Percentiles rank a stretch among this genome's conserved stretches.
Evolutionary conservation across 2,113 vertebrate species (phyloP).

Genomic region (Poecile atricapillus): DNA sequence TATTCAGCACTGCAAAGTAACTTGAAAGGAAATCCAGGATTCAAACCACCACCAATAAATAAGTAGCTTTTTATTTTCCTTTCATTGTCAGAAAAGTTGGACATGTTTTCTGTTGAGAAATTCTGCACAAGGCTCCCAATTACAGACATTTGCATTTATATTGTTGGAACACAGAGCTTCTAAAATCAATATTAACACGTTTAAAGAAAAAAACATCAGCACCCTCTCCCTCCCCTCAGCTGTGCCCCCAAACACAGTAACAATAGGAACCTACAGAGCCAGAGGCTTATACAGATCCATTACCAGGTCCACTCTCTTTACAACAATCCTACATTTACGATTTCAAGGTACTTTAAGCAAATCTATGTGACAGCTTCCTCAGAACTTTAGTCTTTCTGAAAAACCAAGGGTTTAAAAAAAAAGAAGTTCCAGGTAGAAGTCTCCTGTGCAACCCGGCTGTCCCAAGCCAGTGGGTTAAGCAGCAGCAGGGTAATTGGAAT

Average conservation of each 20-base stretch:
- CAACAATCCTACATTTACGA: neutral
- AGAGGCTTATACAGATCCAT: conserved; percentile 13
- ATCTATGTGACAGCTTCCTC: neutral
- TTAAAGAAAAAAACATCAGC: conserved; percentile 41
- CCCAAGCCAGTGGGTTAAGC: neutral
- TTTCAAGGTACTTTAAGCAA: neutral
- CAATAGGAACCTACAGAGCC: conserved; percentile 22
- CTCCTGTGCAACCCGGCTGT: neutral
- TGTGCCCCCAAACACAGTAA: conserved; percentile 5
- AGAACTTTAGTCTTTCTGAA: neutral
- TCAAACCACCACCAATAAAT: conserved; percentile 47
- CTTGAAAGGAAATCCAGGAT: conserved; percentile 55
- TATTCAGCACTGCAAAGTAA: conserved; percentile 53
- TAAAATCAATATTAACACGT: conserved; percentile 63
- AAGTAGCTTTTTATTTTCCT: conserved; percentile 51
- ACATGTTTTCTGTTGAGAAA: conserved; percentile 54
- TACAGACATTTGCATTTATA: conserved; percentile 68
- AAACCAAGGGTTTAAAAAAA: neutral
- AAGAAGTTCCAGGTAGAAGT: neutral
- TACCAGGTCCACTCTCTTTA: neutral
- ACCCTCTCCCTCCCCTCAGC: conserved; percentile 43
- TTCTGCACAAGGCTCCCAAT: conserved; percentile 50
- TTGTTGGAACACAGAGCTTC: conserved; percentile 58
- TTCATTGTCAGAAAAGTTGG: conserved; percentile 54
- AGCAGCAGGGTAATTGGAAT: neutral